These are phyloP conservation scores for Callocephalon fimbriatum DNA, from an alignment of 2,113 vertebrate genomes.

Conservation along the genomic window DNA sequence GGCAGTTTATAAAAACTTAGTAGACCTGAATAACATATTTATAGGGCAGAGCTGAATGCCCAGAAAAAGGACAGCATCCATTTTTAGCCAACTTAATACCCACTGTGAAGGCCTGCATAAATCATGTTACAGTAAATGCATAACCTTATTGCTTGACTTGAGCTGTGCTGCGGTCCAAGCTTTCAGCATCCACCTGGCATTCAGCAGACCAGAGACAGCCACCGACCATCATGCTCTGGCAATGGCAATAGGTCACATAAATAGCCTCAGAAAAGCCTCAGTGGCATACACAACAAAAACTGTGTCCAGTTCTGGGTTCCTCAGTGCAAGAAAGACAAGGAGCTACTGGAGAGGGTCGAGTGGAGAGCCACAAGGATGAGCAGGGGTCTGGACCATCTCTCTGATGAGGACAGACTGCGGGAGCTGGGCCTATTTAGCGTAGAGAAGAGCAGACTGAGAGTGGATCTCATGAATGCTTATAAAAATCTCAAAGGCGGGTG, in stretches of 20 bases:
- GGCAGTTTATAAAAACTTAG: conserved; percentile 31
- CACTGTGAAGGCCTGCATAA: not conserved
- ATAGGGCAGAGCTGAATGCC: not conserved
- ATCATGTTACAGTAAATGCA: conserved; percentile 27
- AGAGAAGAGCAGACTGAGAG: not conserved
- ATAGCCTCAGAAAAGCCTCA: not conserved
- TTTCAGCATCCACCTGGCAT: not conserved
- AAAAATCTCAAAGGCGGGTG: not conserved
- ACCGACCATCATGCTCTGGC: not conserved
- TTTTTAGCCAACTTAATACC: conserved; percentile 29
- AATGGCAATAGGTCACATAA: not conserved
- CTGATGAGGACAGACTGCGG: not conserved
- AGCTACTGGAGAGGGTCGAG: not conserved
- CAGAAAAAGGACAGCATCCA: not conserved
- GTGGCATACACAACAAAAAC: not conserved
- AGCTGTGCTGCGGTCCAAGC: not conserved
- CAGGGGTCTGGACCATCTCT: not conserved
- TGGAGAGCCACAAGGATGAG: not conserved
- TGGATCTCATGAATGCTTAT: not conserved
- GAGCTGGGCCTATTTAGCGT: not conserved
- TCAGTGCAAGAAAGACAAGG: not conserved
- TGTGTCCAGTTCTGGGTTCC: not conserved
- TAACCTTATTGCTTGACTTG: not conserved
- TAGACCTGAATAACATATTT: conserved; percentile 12
- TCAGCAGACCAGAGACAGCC: not conserved